Conservation (phyloP, 2,888 invertebrate species). For the Osmoderma eremita region DNA sequence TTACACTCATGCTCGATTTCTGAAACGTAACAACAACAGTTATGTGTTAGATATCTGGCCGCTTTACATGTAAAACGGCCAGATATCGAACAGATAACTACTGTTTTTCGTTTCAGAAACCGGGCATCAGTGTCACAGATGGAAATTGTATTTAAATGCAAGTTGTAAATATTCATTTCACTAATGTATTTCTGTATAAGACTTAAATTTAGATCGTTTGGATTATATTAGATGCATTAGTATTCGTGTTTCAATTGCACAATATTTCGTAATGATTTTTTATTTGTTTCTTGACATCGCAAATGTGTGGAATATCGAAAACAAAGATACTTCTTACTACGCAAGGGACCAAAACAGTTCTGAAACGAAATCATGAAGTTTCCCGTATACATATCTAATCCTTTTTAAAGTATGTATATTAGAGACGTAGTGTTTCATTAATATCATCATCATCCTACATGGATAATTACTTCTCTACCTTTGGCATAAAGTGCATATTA, state of each 20-base stretch:
- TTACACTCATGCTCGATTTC: too few relatives aligned
- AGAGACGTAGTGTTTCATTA: constrained; percentile 44
- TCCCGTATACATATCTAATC: constrained; percentile 19
- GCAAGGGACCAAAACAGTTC: background rate
- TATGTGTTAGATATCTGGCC: too few relatives aligned
- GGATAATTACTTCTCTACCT: constrained; percentile 64
- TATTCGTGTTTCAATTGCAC: background rate
- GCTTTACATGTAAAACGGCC: too few relatives aligned
- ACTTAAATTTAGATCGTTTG: too few relatives aligned
- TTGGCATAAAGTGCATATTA: constrained; percentile 65
- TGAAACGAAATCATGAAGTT: constrained; percentile 4
- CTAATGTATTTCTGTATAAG: too few relatives aligned
- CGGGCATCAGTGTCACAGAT: too few relatives aligned
- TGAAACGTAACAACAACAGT: too few relatives aligned
- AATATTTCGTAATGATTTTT: background rate
- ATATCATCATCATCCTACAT: constrained; percentile 60
- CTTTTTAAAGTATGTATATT: constrained; percentile 34
- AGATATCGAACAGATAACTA: too few relatives aligned
- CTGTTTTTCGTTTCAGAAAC: too few relatives aligned
- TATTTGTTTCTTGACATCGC: constrained; percentile 9
- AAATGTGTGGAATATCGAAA: background rate
- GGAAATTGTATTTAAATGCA: too few relatives aligned
- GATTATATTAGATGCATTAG: too few relatives aligned
- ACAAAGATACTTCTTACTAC: constrained; percentile 9
- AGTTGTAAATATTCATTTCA: too few relatives aligned